Conservation (phyloP, 2,113 vertebrate genomes). For the Pelobates fuscus region DNA sequence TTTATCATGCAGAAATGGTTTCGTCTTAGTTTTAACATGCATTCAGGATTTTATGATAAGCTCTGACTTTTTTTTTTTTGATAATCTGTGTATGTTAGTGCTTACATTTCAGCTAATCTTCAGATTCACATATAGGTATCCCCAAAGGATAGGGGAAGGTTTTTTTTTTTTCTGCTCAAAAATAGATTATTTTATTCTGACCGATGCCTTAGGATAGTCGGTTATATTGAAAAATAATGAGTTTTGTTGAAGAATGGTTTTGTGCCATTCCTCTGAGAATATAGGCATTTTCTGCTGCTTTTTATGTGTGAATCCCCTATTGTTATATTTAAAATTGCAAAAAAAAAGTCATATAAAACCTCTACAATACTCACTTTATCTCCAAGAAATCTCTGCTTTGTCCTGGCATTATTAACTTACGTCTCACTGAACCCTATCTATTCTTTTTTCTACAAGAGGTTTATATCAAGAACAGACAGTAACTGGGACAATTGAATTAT, state of each 20-base stretch:
- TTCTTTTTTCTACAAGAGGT: too few relatives aligned
- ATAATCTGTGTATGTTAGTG: background rate
- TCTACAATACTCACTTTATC: too few relatives aligned
- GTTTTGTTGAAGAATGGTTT: background rate
- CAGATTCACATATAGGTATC: background rate
- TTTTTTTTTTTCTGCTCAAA: conserved; percentile 23
- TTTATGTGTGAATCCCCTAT: background rate
- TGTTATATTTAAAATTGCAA: background rate
- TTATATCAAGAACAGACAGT: too few relatives aligned
- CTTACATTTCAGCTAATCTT: background rate
- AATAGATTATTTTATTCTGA: conserved; percentile 25
- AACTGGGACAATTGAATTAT: too few relatives aligned
- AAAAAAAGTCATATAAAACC: background rate
- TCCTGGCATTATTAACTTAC: too few relatives aligned
- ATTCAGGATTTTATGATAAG: background rate
- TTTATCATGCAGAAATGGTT: background rate
- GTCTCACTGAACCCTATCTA: too few relatives aligned
- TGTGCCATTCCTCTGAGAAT: background rate
- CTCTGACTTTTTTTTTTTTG: background rate
- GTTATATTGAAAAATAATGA: conserved; percentile 21
- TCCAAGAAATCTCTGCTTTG: too few relatives aligned
- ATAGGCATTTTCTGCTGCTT: background rate
- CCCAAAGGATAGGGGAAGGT: conserved; percentile 18
- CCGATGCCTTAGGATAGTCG: conserved; percentile 26
- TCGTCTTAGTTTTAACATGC: background rate